Evolutionary conservation across 2,113 vertebrate species (phyloP), one percentile per base, ranked within the genome.

Genomic region (Chaetura pelagica): DNA sequence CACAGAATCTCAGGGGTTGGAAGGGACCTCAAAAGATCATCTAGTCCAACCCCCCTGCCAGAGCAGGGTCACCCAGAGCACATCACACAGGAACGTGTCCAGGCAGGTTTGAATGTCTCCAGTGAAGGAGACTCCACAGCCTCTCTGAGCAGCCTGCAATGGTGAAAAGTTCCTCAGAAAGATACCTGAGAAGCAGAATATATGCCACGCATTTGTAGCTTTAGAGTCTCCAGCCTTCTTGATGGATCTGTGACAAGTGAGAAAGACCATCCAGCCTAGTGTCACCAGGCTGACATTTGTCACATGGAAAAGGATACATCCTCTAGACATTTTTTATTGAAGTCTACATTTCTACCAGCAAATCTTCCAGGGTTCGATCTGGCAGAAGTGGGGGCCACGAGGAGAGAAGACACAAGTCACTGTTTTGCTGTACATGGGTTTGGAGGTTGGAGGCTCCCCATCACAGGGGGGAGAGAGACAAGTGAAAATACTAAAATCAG

Each of bases 371-470:
- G 38, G 32, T 69, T 73, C 8, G 2, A 69, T 3, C 22, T 3
- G 7, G 8, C 23, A 94, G 29, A 75, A 52, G 34, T 42, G 57
- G 22, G 32, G 12, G 27, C 19, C 2, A 1, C 0, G 0, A 4
- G 32, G 46, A 76, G 5, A 3, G 35, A 81, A 82, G 10, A 46
- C 1, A 3, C 49, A 89, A 85, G 49, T 3, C 9, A 15, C 5
- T 7, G 3, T 84, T 91, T 62, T 52, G 13, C 80, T 61, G 12
- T 24, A 51, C 42, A 49, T 57, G 42, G 35, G 44, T 87, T 71
- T 71, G 24, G 62, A 89, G 44, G 16, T 71, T 71, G 24, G 62
- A 89, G 44, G 16, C 61, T 48, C 26, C 75, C 72, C 9, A 14
- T n/a, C 30, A 67, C 26, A 61, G 6, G 2, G n/a, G 42, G n/a